Evolutionary conservation across 2,888 invertebrate genomes (phyloP).

Genomic region (Thymelicus lineola): DNA sequence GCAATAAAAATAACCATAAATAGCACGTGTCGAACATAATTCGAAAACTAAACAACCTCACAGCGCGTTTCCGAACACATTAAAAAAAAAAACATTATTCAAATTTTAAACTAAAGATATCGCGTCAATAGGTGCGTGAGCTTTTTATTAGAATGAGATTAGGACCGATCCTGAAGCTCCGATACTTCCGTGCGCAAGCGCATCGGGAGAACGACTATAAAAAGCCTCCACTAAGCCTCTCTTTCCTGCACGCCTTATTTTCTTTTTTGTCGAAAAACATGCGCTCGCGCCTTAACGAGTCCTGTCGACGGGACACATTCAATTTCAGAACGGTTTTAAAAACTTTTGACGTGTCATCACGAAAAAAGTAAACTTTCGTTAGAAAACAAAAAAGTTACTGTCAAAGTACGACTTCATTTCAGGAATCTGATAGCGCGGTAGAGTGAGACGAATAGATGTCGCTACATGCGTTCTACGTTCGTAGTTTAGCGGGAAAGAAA

Average conservation of each 20-base stretch:
- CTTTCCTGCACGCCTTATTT: constrained; percentile 80
- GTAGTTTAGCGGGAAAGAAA: constrained; percentile 73
- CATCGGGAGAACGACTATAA: constrained; percentile 82
- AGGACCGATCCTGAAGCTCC: constrained; percentile 78
- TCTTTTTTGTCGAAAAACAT: constrained; percentile 70
- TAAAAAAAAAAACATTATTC: constrained; percentile 63
- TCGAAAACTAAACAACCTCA: constrained; percentile 69
- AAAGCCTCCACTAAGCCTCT: constrained; percentile 79
- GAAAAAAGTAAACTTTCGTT: constrained; percentile 58
- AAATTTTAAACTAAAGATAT: constrained; percentile 68
- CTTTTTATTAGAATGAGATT: constrained; percentile 83
- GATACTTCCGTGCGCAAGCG: constrained; percentile 82
- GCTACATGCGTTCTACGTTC: constrained; percentile 54
- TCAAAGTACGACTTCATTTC: constrained; percentile 63
- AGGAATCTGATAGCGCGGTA: constrained; percentile 50
- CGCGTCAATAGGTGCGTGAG: constrained; percentile 80
- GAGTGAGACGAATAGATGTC: constrained; percentile 65
- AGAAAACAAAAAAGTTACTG: constrained; percentile 59
- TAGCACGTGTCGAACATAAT: constrained; percentile 78
- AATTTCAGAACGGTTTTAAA: constrained; percentile 63
- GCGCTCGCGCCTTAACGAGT: constrained; percentile 69
- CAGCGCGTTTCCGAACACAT: constrained; percentile 57
- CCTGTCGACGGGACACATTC: constrained; percentile 65
- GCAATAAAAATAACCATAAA: constrained; percentile 78
- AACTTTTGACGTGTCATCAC: constrained; percentile 67